Conservation (phyloP, 2,888 invertebrate species). For the Drosophila nigricruria region DNA sequence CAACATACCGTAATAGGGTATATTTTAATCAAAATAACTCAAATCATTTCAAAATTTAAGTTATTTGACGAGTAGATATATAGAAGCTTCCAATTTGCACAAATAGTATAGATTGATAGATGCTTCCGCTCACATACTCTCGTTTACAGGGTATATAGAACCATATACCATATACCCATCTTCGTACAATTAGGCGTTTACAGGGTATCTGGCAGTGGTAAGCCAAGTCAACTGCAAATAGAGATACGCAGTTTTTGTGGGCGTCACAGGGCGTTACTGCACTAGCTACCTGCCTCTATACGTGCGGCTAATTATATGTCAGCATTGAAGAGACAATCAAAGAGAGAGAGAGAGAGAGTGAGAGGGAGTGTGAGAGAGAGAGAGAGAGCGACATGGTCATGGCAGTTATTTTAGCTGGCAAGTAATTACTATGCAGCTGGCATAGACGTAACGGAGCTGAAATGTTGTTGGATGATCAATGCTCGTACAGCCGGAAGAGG, state of each 20-base stretch:
- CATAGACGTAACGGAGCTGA: conserved; percentile 52
- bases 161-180: neutral
- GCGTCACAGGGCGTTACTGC: conserved; percentile 47
- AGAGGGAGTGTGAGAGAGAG: neutral
- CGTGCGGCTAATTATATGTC: conserved; percentile 70
- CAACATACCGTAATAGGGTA: neutral
- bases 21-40: neutral
- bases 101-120: neutral
- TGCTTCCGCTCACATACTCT: neutral
- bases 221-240: conserved; percentile 35
- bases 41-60: neutral
- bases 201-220: neutral
- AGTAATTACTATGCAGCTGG: conserved; percentile 74
- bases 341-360: neutral
- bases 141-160: neutral
- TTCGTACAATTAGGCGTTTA: neutral
- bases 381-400: conserved; percentile 12
- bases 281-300: conserved; percentile 46
- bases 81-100: neutral
- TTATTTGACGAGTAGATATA: neutral
- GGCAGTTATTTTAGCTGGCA: conserved; percentile 42
- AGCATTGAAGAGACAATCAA: conserved; percentile 8
- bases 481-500: conserved; percentile 51
- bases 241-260: conserved; percentile 43
- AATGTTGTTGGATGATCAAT: conserved; percentile 40